Evolutionary conservation across 2,113 vertebrate genomes (phyloP).

Genomic region (Actinemys pallida): DNA sequence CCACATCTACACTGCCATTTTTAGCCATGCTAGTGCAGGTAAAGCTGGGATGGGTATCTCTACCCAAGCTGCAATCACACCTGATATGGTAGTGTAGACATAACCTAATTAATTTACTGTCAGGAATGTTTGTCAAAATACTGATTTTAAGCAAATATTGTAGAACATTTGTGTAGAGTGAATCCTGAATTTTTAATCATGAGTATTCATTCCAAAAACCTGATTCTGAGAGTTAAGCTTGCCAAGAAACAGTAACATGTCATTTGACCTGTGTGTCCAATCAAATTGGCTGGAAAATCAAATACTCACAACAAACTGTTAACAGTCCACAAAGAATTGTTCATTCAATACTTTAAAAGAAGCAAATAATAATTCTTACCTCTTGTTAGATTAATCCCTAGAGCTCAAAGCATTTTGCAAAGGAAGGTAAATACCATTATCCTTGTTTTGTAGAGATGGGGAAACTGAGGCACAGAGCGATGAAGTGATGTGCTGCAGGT

Average conservation of each 20-base stretch:
- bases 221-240: not conserved
- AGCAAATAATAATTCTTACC: not conserved
- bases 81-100: no score
- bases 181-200: not conserved
- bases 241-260: not conserved
- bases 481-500: not conserved
- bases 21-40: no score
- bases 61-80: no score
- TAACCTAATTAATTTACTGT: not conserved
- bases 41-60: no score
- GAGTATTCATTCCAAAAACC: not conserved
- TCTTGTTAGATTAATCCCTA: not conserved
- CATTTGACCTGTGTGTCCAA: not conserved
- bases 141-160: not conserved
- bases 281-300: not conserved
- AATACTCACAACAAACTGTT: not conserved
- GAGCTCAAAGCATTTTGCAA: not conserved
- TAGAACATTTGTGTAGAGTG: not conserved
- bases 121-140: not conserved
- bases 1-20: no score
- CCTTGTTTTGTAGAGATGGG: not conserved
- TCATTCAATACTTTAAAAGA: conserved; percentile 26
- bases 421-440: not conserved
- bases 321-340: conserved; percentile 10
- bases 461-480: not conserved